A percentile compares a stretch with the other conserved stretches of the same genome.
phyloP scores from a whole-genome alignment of 2,797 vertebrate genomes.

The Clamator glandarius region DNA sequence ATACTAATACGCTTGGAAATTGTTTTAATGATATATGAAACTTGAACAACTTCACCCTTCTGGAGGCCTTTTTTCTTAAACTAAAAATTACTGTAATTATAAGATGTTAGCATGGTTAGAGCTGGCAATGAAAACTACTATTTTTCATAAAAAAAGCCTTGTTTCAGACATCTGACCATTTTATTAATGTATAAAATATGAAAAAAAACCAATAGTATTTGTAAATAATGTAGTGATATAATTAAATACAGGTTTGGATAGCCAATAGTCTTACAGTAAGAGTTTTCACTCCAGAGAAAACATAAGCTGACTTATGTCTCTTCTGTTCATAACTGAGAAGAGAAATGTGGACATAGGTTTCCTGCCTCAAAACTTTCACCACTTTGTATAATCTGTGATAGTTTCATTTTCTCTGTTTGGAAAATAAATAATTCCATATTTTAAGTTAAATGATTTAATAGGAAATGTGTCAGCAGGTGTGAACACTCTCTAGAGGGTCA shows the following conservation, averaged over 20 bases:
- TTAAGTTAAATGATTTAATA: neutral
- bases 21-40: neutral
- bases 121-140: neutral
- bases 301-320: neutral
- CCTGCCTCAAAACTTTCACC: neutral
- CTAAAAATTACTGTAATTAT: neutral
- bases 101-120: neutral
- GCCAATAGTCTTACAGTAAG: neutral
- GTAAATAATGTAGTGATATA: neutral
- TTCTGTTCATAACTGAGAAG: neutral
- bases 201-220: neutral
- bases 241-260: neutral
- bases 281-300: neutral
- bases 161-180: neutral
- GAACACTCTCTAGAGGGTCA: neutral
- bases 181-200: neutral
- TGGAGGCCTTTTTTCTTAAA: neutral
- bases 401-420: neutral
- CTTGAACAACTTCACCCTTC: neutral
- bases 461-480: neutral
- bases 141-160: neutral
- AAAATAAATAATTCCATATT: neutral
- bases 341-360: accelerated
- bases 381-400: neutral
- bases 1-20: neutral